These are phyloP conservation scores for Lagorchestes hirsutus DNA, from an alignment of 2,797 vertebrate genomes.

Conservation along the genomic window DNA sequence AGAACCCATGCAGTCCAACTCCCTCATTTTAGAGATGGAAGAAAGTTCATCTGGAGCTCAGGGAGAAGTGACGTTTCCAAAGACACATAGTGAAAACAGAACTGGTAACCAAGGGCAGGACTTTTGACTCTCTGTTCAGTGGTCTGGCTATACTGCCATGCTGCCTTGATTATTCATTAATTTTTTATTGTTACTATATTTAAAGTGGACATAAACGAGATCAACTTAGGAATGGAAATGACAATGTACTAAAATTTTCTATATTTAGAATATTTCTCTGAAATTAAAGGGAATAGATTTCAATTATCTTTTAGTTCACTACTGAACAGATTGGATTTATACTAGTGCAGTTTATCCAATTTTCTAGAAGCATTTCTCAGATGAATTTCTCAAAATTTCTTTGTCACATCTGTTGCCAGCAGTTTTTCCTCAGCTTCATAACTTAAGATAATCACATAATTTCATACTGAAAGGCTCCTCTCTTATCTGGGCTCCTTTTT, in stretches of 20 bases:
- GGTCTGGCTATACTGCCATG: neutral
- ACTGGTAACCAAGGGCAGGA: neutral
- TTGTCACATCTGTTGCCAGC: neutral
- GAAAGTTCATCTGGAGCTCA: neutral
- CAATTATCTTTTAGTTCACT: rapidly evolving
- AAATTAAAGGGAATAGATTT: conserved; percentile 14
- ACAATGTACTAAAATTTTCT: conserved; percentile 18
- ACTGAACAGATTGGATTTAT: neutral
- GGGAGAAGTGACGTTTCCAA: neutral
- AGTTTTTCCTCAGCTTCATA: conserved; percentile 12
- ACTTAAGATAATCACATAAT: neutral
- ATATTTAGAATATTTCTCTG: conserved; percentile 42
- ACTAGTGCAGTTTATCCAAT: conserved; percentile 43
- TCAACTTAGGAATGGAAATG: neutral
- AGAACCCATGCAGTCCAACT: neutral
- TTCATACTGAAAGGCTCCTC: conserved; percentile 14
- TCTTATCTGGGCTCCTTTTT: neutral
- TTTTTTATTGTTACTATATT: neutral
- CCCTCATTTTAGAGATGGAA: neutral
- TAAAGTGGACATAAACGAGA: conserved; percentile 20
- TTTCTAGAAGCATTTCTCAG: conserved; percentile 55
- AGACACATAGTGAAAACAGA: neutral
- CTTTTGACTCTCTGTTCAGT: neutral
- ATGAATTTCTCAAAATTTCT: neutral
- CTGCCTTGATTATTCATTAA: conserved; percentile 6